phyloP scores from a whole-genome alignment of 2,113 vertebrate genomes.

The Chionodraco myersi region DNA sequence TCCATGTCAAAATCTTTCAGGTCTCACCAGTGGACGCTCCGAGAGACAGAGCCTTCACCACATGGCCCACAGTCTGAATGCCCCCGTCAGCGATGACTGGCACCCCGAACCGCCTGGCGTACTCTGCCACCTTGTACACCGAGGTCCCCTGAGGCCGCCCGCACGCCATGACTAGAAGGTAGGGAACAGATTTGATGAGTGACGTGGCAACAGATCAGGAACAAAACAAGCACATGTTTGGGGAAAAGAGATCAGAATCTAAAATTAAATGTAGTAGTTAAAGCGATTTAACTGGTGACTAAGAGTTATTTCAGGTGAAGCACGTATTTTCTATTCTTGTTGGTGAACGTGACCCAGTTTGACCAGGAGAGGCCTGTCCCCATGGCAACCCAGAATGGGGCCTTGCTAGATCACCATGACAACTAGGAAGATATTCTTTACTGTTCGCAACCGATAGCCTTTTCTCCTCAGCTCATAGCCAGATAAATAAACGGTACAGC shows the following conservation, averaged over 20 bases:
- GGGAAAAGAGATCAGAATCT: background rate
- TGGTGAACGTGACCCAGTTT: slow-evolving; percentile 36
- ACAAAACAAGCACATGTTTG: background rate
- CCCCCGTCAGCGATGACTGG: slow-evolving; percentile 93
- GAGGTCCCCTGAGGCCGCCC: slow-evolving; percentile 94
- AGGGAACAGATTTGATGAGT: background rate
- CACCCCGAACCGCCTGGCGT: slow-evolving; percentile 91
- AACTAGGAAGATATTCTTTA: slow-evolving; percentile 59
- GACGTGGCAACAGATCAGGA: slow-evolving; percentile 1
- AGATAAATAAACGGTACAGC: background rate
- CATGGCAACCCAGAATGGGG: slow-evolving; percentile 65
- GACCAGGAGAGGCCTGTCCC: slow-evolving; percentile 41
- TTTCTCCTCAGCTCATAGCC: background rate
- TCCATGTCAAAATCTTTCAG: background rate
- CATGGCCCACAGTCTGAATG: slow-evolving; percentile 93
- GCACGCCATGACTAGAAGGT: slow-evolving; percentile 90
- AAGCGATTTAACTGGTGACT: background rate
- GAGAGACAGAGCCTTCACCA: slow-evolving; percentile 92
- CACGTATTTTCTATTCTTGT: slow-evolving; percentile 1
- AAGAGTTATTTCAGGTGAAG: background rate
- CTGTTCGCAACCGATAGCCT: slow-evolving; percentile 18
- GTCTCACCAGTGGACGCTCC: slow-evolving; percentile 91
- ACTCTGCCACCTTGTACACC: slow-evolving; percentile 94
- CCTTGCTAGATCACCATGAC: slow-evolving; percentile 71
- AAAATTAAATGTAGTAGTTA: background rate